These are phyloP conservation scores for Epinephelus malabaricus DNA, from an alignment of 2,797 vertebrate species.

Conservation along the genomic window DNA sequence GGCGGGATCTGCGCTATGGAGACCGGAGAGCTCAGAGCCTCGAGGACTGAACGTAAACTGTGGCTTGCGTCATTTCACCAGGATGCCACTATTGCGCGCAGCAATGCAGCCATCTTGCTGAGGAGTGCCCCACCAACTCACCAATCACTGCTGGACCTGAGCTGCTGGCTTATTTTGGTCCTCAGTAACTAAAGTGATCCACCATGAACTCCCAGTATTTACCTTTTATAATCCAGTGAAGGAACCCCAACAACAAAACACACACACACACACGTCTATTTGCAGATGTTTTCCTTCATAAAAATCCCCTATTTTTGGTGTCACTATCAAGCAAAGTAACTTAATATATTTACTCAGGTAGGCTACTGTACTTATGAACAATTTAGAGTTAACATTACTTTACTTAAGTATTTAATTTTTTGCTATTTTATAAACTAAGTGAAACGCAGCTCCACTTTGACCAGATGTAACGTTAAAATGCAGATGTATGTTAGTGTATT, in stretches of 20 bases:
- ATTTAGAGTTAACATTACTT: background rate
- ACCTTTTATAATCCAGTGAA: background rate
- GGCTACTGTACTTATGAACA: background rate
- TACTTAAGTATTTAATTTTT: background rate
- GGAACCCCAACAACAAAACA: background rate
- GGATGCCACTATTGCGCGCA: conserved; percentile 78
- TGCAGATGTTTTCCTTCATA: background rate
- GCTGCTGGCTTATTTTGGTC: conserved; percentile 5
- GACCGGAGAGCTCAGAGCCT: conserved; percentile 73
- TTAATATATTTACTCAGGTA: background rate
- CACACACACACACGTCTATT: no score
- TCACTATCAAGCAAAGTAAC: background rate
- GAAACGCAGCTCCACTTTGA: no score
- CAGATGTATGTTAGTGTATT: no score
- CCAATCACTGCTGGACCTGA: conserved; percentile 60
- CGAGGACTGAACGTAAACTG: conserved; percentile 79
- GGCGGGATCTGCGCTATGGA: conserved; percentile 80
- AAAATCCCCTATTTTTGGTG: background rate
- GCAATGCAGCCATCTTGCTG: conserved; percentile 85
- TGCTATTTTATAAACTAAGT: no score
- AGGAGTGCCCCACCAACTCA: conserved; percentile 63
- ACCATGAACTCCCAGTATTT: background rate
- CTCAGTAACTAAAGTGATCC: conserved; percentile 9
- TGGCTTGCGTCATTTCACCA: conserved; percentile 84
- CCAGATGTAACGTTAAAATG: no score